These are phyloP conservation scores for Beroe ovata DNA, from an alignment of 37 sponge, comb jelly and placozoan genomes.

Conservation along the genomic window DNA sequence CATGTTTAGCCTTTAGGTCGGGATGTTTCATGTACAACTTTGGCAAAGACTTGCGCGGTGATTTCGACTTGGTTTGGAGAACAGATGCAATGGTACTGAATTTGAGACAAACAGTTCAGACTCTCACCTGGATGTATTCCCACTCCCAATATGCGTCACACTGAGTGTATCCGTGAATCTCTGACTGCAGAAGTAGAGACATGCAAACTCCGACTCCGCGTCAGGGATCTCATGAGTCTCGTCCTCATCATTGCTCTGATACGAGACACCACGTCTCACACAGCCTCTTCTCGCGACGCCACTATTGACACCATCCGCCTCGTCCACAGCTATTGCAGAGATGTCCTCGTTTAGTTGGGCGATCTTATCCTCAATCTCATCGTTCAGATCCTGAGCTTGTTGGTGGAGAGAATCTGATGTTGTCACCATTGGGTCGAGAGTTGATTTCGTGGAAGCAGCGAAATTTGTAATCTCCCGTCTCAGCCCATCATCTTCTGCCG, in stretches of 20 bases:
- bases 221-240: neutral
- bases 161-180: neutral
- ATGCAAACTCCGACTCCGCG: neutral
- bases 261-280: neutral
- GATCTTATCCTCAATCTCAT: neutral
- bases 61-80: no score
- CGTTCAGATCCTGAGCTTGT: neutral
- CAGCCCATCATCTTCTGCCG: neutral
- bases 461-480: neutral
- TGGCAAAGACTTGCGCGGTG: no score
- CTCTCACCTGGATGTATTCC: no score
- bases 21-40: no score
- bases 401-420: neutral
- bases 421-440: neutral
- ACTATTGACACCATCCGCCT: neutral
- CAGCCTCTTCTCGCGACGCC: neutral
- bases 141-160: neutral
- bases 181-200: neutral
- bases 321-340: neutral
- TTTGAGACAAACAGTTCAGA: no score
- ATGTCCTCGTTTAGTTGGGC: neutral
- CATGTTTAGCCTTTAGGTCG: no score
- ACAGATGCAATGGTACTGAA: no score
- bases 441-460: neutral
- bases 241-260: neutral